These are phyloP conservation scores for Nicator chloris DNA, from an alignment of 2,113 vertebrate species.

Conservation along the genomic window DNA sequence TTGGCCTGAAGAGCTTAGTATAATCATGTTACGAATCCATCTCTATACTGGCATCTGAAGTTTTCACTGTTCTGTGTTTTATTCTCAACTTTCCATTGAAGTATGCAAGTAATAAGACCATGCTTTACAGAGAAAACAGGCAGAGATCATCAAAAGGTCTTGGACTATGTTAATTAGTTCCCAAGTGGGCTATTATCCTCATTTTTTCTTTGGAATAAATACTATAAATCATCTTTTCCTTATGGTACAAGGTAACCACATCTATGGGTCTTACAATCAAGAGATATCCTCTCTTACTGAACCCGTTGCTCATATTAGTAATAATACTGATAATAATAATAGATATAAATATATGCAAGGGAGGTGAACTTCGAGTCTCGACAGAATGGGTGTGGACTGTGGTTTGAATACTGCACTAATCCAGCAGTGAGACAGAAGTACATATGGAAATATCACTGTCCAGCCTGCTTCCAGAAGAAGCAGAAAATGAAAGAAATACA, in stretches of 20 bases:
- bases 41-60: background rate
- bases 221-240: background rate
- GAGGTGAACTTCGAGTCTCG: fast-evolving
- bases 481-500: background rate
- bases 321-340: background rate
- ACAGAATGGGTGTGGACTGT: background rate
- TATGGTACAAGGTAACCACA: background rate
- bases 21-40: background rate
- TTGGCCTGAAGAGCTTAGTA: background rate
- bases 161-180: background rate
- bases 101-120: background rate
- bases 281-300: background rate
- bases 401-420: background rate
- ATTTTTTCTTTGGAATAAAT: background rate
- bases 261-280: background rate
- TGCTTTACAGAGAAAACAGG: background rate
- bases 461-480: background rate
- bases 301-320: background rate
- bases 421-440: background rate
- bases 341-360: background rate
- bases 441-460: background rate
- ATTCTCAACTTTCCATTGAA: background rate
- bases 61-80: background rate
- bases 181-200: background rate
- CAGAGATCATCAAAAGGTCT: background rate